phyloP scores from a whole-genome alignment of 1,140 invertebrate species.

The Steinernema feltiae region DNA sequence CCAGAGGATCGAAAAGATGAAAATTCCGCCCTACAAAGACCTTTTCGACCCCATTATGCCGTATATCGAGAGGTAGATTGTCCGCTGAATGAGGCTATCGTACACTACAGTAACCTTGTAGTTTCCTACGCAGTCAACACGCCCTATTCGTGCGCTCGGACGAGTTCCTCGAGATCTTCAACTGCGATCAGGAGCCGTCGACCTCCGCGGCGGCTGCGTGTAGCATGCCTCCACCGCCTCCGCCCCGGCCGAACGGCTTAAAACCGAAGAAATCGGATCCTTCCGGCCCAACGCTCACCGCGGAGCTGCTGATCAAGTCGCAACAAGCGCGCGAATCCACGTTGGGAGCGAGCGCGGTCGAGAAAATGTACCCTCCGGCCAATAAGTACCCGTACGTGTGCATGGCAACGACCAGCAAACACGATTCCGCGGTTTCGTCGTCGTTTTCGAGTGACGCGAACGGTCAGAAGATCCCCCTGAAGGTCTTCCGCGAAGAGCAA shows the following conservation, averaged over 20 bases:
- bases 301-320: not conserved
- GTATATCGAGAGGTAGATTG: not conserved
- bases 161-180: constrained; percentile 6
- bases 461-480: not conserved
- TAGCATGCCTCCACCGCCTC: not conserved
- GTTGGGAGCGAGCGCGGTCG: constrained; percentile 22
- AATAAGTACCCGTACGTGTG: constrained; percentile 30
- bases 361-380: constrained; percentile 30
- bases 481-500: constrained; percentile 23
- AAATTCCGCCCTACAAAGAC: not conserved
- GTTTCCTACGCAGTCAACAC: not conserved
- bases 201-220: not conserved
- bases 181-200: not conserved
- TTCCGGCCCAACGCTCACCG: not conserved
- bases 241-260: not conserved
- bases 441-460: constrained; percentile 29
- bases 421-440: constrained; percentile 25
- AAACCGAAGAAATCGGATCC: not conserved
- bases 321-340: not conserved
- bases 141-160: not conserved
- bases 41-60: not conserved
- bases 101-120: not conserved
- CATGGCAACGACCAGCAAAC: constrained; percentile 27
- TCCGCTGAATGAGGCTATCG: not conserved
- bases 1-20: not conserved